These are phyloP conservation scores for Thecocarcelia acutangulata DNA, from an alignment of 2,888 invertebrate species.

Conservation along the genomic window DNA sequence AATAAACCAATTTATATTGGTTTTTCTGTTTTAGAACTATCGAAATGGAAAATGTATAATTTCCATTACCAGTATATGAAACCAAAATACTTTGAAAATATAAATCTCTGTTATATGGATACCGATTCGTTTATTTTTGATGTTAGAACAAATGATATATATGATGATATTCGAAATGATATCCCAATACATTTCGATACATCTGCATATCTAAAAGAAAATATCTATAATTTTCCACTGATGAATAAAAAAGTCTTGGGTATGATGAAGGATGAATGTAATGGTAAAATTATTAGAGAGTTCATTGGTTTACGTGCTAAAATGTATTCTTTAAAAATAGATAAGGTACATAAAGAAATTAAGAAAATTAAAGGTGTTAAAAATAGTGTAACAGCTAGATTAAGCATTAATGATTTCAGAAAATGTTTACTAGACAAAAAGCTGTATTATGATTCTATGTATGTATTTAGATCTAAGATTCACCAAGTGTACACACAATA, in stretches of 20 bases:
- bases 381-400: not conserved
- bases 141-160: conserved; percentile 1
- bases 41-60: too few species aligned
- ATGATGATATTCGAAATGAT: conserved; percentile 1
- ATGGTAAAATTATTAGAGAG: too few species aligned
- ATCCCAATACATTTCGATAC: not conserved
- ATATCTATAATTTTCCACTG: not conserved
- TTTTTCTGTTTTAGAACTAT: too few species aligned
- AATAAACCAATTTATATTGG: too few species aligned
- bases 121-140: conserved; percentile 9
- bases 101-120: conserved; percentile 4
- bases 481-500: not conserved
- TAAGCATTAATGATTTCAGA: not conserved
- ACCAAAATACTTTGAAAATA: not conserved
- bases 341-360: not conserved
- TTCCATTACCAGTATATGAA: too few species aligned
- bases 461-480: conserved; percentile 7
- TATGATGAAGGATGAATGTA: too few species aligned
- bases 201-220: not conserved
- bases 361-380: conserved; percentile 5
- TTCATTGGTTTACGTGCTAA: too few species aligned
- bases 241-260: too few species aligned
- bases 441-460: too few species aligned
- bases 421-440: not conserved
- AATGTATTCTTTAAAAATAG: conserved; percentile 6